These are phyloP conservation scores for Ailurus styani DNA, from an alignment of 2,113 vertebrate genomes.

Conservation along the genomic window DNA sequence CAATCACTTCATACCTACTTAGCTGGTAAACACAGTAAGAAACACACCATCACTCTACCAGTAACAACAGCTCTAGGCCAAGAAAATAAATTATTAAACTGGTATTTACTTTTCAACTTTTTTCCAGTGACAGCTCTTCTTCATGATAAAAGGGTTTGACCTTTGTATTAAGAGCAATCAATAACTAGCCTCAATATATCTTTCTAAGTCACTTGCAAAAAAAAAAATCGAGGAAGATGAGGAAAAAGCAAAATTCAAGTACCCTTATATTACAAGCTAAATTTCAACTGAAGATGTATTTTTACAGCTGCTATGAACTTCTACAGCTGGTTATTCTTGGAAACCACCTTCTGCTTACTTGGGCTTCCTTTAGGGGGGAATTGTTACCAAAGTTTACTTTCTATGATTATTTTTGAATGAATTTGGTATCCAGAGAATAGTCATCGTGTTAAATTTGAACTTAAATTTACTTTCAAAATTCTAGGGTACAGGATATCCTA, in stretches of 20 bases:
- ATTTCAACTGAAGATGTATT: conserved; percentile 31
- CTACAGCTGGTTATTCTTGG: conserved; percentile 35
- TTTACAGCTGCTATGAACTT: conserved; percentile 62
- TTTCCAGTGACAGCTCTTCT: background rate
- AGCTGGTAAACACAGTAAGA: background rate
- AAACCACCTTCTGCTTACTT: conserved; percentile 39
- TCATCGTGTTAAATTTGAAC: background rate
- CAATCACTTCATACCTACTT: background rate
- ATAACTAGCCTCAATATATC: background rate
- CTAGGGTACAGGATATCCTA: background rate
- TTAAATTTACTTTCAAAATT: background rate
- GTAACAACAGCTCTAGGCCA: background rate
- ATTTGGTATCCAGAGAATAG: background rate
- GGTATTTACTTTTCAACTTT: background rate
- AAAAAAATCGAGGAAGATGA: background rate
- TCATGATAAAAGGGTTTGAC: background rate
- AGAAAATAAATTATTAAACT: background rate
- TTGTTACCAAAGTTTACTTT: conserved; percentile 1
- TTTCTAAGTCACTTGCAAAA: background rate
- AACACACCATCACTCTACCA: background rate
- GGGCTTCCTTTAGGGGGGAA: conserved; percentile 1
- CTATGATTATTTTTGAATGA: conserved; percentile 46
- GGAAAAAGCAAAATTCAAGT: background rate
- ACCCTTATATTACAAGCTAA: conserved; percentile 17
- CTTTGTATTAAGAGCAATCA: background rate